Evolutionary conservation across 2,113 vertebrate genomes (phyloP).

Genomic region (Chlamydotis undulata): DNA sequence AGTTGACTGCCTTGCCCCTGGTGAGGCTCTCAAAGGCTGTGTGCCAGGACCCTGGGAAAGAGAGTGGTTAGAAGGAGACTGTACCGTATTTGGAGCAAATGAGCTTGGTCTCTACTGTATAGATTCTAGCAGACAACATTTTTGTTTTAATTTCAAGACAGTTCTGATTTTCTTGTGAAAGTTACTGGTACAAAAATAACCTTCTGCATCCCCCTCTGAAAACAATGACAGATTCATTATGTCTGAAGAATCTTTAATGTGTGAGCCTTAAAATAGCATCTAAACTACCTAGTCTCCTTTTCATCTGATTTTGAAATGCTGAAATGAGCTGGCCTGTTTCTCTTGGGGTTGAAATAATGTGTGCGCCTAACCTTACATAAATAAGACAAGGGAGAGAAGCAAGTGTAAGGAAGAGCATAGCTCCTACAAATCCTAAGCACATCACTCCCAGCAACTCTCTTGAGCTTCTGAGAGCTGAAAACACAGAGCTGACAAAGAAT

Average conservation of each 20-base stretch:
- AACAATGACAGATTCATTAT: slow-evolving; percentile 5
- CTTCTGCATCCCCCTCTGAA: background rate
- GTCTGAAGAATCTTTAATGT: background rate
- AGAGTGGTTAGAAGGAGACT: fast-evolving
- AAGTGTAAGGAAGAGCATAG: background rate
- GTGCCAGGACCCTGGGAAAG: background rate
- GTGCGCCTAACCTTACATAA: background rate
- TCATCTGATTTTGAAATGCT: background rate
- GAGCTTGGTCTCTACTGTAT: background rate
- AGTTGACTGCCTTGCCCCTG: background rate
- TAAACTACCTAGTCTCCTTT: background rate
- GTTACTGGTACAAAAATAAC: background rate
- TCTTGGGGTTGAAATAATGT: background rate
- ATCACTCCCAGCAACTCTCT: slow-evolving; percentile 3
- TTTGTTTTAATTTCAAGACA: background rate
- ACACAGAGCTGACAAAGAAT: background rate
- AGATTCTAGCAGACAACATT: background rate
- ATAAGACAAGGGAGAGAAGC: background rate
- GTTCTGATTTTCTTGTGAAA: background rate
- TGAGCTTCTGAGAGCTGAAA: background rate
- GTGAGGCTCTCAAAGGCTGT: background rate
- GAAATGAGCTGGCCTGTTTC: background rate
- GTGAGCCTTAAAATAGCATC: background rate
- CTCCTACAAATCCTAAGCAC: background rate
- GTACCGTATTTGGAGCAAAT: background rate